Base-by-base conservation (phyloP, 2,797 vertebrate species). In the Sphenodon punctatus region DNA sequence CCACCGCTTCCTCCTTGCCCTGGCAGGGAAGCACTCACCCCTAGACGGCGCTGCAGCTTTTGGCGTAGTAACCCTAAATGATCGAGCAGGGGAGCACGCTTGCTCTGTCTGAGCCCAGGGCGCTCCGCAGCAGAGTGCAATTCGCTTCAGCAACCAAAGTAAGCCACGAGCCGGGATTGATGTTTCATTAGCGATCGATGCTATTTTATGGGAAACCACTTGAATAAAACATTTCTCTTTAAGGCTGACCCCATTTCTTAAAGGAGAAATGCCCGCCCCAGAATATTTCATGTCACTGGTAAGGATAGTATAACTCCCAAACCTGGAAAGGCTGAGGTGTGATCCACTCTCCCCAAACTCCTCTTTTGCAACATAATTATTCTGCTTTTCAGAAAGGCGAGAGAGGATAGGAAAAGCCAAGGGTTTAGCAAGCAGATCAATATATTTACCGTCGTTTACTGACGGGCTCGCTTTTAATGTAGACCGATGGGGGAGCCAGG, bases 341-440 rank as follows among this genome's bases (percentile, higher is more conserved):
- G n/a, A n/a, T 56, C 10, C 34, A 19, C n/a, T 14, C 23, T 41
- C 49, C 13, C 45, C 27, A 30, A 66, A 25, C 22, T 3, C n/a
- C 45, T 19, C 22, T 65, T 76, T 70, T n/a, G 15, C 4, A 48
- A 13, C 66, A 17, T 66, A 91, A 89, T 88, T 87, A 66, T 80
- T 84, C 81, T 65, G 68, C 81, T 88, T 90, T 90, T 75, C 71
- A 64, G 71, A 74, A 81, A 79, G 53, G 75, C 34, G 80, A 27
- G 32, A 51, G 80, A 75, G 80, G 86, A 92, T 67, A 69, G 68
- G 78, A 83, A 78, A 34, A 77, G 82, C 36, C 1, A 2, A n/a
- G n/a, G 32, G 23, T 5, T 8, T 5, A 63, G 69, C 32, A 46
- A 66, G 66, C 10, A 55, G 67, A 82, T 79, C 6, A 4, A 67